Evolutionary conservation across 2,797 vertebrate genomes (phyloP).

Genomic region (Percopsis omiscomaycus): DNA sequence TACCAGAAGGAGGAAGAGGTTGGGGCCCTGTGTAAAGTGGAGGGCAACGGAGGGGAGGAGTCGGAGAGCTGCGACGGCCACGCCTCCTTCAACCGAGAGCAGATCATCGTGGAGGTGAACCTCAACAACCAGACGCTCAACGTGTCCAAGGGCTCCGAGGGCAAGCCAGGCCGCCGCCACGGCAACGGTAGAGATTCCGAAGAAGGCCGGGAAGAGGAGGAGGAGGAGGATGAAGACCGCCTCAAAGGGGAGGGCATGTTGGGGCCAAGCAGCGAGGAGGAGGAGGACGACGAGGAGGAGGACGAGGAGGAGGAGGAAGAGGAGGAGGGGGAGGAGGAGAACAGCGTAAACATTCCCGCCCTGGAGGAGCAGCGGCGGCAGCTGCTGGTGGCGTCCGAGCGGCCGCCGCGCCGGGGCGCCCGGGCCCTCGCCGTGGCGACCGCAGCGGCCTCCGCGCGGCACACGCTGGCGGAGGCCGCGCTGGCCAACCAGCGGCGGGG

Average conservation of each 20-base stretch:
- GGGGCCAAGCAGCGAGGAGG: constrained; percentile 67
- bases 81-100: constrained; percentile 87
- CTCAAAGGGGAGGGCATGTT: constrained; percentile 53
- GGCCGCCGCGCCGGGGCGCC: constrained; percentile 62
- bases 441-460: constrained; percentile 67
- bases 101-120: constrained; percentile 99
- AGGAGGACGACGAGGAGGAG: constrained; percentile 66
- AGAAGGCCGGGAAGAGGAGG: constrained; percentile 76
- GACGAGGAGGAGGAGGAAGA: constrained; percentile 67
- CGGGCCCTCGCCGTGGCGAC: constrained; percentile 65
- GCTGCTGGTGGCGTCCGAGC: constrained; percentile 46
- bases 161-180: constrained; percentile 71
- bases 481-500: constrained; percentile 71
- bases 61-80: constrained; percentile 76
- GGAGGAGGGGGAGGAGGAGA: constrained; percentile 75
- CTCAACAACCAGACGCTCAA: constrained; percentile 98
- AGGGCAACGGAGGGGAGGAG: constrained; percentile 76
- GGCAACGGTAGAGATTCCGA: constrained; percentile 62
- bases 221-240: constrained; percentile 65
- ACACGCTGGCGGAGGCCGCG: constrained; percentile 64
- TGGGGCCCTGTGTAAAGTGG: constrained; percentile 80
- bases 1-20: constrained; percentile 83
- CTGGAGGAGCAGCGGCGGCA: constrained; percentile 48
- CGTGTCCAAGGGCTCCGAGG: constrained; percentile 90
- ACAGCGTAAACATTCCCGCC: constrained; percentile 73